Percentiles rank a stretch among this genome's conserved stretches.
Evolutionary conservation across 2,113 vertebrate genomes (phyloP).

Genomic region (Cnemophilus loriae): DNA sequence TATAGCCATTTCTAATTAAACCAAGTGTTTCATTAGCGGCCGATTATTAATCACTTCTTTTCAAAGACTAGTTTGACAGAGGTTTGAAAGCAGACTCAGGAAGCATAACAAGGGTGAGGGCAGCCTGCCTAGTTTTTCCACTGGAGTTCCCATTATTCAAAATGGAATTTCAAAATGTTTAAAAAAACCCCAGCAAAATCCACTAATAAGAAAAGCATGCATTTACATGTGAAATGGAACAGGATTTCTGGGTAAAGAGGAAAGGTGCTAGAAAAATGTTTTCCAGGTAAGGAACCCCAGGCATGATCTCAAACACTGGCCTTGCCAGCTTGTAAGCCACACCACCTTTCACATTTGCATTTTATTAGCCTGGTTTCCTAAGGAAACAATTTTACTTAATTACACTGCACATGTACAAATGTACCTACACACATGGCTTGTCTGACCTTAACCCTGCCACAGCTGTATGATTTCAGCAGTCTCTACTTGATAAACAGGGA

Average conservation of each 20-base stretch:
- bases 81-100: background rate
- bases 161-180: background rate
- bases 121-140: background rate
- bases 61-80: background rate
- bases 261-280: background rate
- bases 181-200: background rate
- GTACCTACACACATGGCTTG: background rate
- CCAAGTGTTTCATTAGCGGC: background rate
- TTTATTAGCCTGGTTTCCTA: slow-evolving; percentile 36
- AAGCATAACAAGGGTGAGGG: background rate
- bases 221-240: background rate
- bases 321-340: background rate
- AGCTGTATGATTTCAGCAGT: background rate
- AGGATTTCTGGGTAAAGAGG: background rate
- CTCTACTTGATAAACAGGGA: background rate
- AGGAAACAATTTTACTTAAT: slow-evolving; percentile 20
- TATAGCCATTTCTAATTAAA: slow-evolving; percentile 4
- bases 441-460: background rate
- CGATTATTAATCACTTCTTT: background rate
- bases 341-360: background rate
- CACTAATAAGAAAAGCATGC: background rate
- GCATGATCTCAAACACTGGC: background rate
- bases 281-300: slow-evolving; percentile 4
- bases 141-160: background rate
- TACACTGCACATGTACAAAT: background rate